Base-by-base conservation (phyloP, 1,140 invertebrate genomes). In the Bathynomus jamesi region DNA sequence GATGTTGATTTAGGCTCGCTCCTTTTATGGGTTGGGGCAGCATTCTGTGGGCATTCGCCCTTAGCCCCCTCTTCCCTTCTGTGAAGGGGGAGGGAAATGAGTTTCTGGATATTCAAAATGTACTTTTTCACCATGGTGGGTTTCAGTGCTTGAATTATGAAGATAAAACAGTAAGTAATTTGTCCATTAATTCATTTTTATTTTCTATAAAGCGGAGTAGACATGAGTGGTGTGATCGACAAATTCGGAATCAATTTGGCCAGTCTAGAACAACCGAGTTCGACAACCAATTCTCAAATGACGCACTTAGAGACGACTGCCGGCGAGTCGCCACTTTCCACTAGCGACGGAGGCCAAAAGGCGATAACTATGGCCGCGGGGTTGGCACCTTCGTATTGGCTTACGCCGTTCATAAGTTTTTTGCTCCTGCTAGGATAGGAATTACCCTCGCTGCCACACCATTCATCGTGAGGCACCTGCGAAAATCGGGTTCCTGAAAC, bases 371-470 rank as follows among this genome's bases (percentile, higher is more conserved):
- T 69, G 40, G 76, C 70, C 10, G 85, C 87, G 90, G 89, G 77
- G 90, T 91, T 0, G 91, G 93, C 63, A 94, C 91, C 11, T 97
- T 97, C 84, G 87, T 94, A 0, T 82, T 96, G 11, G 93, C 95
- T 0, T 97, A 97, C 84, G 90, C 90, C 32, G 84, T 96, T 32
- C 94, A 97, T 81, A 98, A 97, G 84, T 82, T 94, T 2, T 90
- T 96, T 82, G 92, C 92, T 27, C 94, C 94, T 7, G 83, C 90
- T 7, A 85, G 95, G 76, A 89, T 96, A 70, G 88, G 85, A 61
- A 89, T 94, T 65, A 95, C 93, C 0, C 81, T 96, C 32, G 87
- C 85, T 17, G 83, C 87, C 2, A 87, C 90, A 10, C 95, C 95
- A 40, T 88, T 96, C 69, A 89, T 97, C 80, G 94, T 97, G n/a